phyloP scores from a whole-genome alignment of 2,797 vertebrate genomes.

The Sphenopsis melanotis region DNA sequence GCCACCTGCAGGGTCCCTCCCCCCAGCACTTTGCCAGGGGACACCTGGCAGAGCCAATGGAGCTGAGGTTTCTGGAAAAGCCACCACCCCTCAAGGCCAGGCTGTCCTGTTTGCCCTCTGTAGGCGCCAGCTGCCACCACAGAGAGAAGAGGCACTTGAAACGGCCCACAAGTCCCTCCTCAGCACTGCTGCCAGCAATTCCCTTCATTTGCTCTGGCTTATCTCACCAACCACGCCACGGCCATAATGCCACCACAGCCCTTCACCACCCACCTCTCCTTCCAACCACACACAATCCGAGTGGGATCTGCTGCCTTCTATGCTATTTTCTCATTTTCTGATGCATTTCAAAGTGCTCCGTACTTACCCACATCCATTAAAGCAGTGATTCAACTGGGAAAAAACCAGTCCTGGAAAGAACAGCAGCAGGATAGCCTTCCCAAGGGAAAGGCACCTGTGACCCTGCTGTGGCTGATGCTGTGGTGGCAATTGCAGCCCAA shows the following conservation, averaged over 20 bases:
- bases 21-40: not conserved
- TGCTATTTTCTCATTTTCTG: not conserved
- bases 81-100: not conserved
- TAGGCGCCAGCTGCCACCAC: not conserved
- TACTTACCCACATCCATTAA: not conserved
- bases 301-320: not conserved
- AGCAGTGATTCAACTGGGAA: not conserved
- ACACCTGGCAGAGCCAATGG: not conserved
- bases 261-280: not conserved
- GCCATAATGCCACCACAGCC: not conserved
- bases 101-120: not conserved
- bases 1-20: not conserved
- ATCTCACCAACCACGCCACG: accelerated
- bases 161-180: not conserved
- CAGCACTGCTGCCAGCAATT: accelerated
- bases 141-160: not conserved
- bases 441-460: not conserved
- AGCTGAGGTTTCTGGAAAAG: not conserved
- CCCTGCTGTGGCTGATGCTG: accelerated
- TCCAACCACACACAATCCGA: accelerated
- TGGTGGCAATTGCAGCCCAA: not conserved
- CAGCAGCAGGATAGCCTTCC: not conserved
- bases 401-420: not conserved
- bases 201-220: not conserved
- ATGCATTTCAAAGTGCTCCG: accelerated